Conservation (phyloP, 1,140 invertebrate species). For the Macrostomum lignano region DNA sequence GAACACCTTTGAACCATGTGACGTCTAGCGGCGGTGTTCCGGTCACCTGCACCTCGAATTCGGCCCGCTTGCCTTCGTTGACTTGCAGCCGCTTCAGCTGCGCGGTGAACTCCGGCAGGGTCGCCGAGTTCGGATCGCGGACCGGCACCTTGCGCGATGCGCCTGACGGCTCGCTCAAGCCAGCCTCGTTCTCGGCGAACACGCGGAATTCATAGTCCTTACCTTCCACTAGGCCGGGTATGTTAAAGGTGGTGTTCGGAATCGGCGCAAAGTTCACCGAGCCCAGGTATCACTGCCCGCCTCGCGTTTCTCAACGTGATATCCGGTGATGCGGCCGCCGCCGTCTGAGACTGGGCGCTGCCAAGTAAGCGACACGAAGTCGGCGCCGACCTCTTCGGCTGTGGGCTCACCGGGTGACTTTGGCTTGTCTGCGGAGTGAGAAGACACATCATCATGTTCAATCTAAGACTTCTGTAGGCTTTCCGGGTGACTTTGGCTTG, state of each 20-base stretch:
- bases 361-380: constrained; percentile 91
- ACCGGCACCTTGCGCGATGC: constrained; percentile 37
- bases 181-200: constrained; percentile 73
- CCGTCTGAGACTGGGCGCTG: constrained; percentile 68
- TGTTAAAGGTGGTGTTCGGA: constrained; percentile 43
- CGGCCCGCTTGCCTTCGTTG: constrained; percentile 36
- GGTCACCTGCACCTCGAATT: constrained; percentile 51
- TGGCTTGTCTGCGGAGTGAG: constrained; percentile 65
- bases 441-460: too few species aligned
- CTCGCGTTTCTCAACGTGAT: constrained; percentile 81
- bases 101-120: constrained; percentile 9
- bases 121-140: constrained; percentile 54
- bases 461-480: too few species aligned
- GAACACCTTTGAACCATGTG: constrained; percentile 67
- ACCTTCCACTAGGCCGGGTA: constrained; percentile 65
- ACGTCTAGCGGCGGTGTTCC: constrained; percentile 64
- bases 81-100: constrained; percentile 8
- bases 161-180: constrained; percentile 64
- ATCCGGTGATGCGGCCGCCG: constrained; percentile 69
- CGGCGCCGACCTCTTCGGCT: constrained; percentile 69
- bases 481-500: constrained; percentile 59
- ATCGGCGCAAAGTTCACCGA: constrained; percentile 59
- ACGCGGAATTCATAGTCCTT: constrained; percentile 91
- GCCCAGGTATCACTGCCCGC: constrained; percentile 56
- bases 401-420: constrained; percentile 59